These are phyloP conservation scores for Leptinotarsa juncta DNA, from an alignment of 2,888 invertebrate genomes.

Conservation along the genomic window DNA sequence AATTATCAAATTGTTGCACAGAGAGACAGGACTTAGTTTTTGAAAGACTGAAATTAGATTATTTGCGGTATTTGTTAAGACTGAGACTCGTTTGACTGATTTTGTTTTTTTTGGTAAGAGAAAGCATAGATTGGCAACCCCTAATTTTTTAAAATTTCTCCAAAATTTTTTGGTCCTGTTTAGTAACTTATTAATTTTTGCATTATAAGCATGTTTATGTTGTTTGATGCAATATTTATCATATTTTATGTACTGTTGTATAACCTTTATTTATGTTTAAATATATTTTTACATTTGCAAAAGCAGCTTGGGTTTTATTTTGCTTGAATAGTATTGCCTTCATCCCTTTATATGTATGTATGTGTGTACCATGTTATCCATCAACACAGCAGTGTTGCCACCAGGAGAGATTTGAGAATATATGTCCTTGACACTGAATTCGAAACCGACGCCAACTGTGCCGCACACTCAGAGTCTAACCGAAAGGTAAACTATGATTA, in stretches of 20 bases:
- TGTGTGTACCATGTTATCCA: constrained; percentile 35
- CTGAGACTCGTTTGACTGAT: constrained; percentile 65
- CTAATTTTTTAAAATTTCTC: constrained; percentile 54
- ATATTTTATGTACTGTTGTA: constrained; percentile 68
- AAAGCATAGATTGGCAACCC: constrained; percentile 65
- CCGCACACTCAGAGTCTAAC: constrained; percentile 51
- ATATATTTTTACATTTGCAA: constrained; percentile 68
- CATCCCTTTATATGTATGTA: constrained; percentile 39
- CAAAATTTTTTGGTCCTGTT: constrained; percentile 57
- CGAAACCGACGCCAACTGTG: constrained; percentile 46
- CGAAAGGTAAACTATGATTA: constrained; percentile 30
- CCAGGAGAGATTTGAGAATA: constrained; percentile 56
- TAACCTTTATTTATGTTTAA: constrained; percentile 67
- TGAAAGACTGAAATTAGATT: constrained; percentile 57
- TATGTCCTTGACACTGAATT: constrained; percentile 39
- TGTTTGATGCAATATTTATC: constrained; percentile 67
- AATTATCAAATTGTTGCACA: constrained; percentile 54
- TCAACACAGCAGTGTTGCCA: constrained; percentile 58
- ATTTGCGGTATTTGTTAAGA: constrained; percentile 62
- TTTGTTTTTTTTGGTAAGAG: constrained; percentile 54
- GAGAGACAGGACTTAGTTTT: constrained; percentile 62
- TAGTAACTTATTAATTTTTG: constrained; percentile 61
- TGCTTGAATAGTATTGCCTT: constrained; percentile 56
- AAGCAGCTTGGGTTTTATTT: constrained; percentile 67
- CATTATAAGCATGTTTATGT: constrained; percentile 66